A percentile compares a stretch with the other conserved stretches of the same genome.
These are phyloP conservation scores for Labroides dimidiatus DNA, from an alignment of 2,797 vertebrate genomes.

Conservation along the genomic window DNA sequence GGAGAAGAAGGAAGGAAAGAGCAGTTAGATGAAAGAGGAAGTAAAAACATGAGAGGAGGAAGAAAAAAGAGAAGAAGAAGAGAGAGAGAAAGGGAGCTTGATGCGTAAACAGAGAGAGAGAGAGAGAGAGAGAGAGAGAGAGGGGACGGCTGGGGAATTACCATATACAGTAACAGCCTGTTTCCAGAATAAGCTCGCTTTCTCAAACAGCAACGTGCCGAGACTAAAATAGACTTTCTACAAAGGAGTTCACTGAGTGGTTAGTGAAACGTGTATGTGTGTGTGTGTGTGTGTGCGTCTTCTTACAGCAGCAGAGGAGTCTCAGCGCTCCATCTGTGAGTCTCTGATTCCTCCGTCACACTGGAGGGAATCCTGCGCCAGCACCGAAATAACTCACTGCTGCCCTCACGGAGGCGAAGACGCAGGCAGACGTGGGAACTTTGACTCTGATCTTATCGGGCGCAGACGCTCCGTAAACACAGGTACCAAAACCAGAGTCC, in stretches of 20 bases:
- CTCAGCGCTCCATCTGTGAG: slow-evolving; percentile 38
- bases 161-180: slow-evolving; percentile 63
- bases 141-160: slow-evolving; percentile 45
- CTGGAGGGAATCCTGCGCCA: slow-evolving; percentile 67
- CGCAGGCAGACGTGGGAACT: neutral
- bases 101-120: slow-evolving; percentile 43
- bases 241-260: slow-evolving; percentile 59
- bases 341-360: slow-evolving; percentile 46
- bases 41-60: neutral
- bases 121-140: slow-evolving; percentile 47
- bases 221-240: slow-evolving; percentile 69
- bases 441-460: slow-evolving; percentile 47
- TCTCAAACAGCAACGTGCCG: slow-evolving; percentile 62
- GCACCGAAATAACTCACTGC: slow-evolving; percentile 5
- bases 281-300: slow-evolving; percentile 35
- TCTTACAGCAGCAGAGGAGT: slow-evolving; percentile 31
- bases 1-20: neutral
- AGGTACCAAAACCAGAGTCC: neutral
- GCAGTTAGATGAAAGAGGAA: neutral
- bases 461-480: slow-evolving; percentile 17
- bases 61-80: slow-evolving; percentile 4
- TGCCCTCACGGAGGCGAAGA: slow-evolving; percentile 8
- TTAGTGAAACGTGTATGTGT: slow-evolving; percentile 52
- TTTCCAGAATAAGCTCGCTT: slow-evolving; percentile 54
- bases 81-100: slow-evolving; percentile 46